Percentiles rank a stretch among this genome's conserved stretches.
These are phyloP conservation scores for Himalopsyche tibetana DNA, from an alignment of 2,888 invertebrate species.

Conservation along the genomic window DNA sequence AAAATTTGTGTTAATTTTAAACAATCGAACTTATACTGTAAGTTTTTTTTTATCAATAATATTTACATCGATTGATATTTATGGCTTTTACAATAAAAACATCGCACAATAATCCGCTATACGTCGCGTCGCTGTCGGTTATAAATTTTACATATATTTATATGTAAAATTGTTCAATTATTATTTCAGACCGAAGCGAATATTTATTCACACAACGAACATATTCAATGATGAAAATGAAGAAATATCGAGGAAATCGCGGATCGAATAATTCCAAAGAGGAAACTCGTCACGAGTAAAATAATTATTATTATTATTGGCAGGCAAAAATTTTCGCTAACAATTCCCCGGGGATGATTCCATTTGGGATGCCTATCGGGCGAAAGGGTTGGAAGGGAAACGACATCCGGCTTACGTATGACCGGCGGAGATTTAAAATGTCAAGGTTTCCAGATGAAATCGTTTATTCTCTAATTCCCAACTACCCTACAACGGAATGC, in stretches of 20 bases:
- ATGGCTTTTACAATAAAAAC: too few species aligned
- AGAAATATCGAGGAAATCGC: background rate
- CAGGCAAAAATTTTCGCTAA: background rate
- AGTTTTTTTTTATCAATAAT: too few species aligned
- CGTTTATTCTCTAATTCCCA: background rate
- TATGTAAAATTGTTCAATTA: background rate
- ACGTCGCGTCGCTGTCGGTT: too few species aligned
- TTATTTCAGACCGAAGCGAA: background rate
- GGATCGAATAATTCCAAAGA: background rate
- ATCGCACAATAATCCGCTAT: too few species aligned
- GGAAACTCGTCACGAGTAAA: background rate
- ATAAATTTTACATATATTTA: too few species aligned
- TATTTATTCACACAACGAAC: background rate
- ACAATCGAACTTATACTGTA: too few species aligned
- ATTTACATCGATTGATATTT: too few species aligned
- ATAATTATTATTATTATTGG: background rate
- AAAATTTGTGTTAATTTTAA: too few species aligned
- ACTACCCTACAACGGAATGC: background rate
- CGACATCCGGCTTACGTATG: slow-evolving; percentile 8
- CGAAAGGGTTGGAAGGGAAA: slow-evolving; percentile 31
- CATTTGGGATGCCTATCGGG: background rate
- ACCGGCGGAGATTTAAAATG: slow-evolving; percentile 18
- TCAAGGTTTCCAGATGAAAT: slow-evolving; percentile 15
- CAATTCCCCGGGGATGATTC: slow-evolving; percentile 4
- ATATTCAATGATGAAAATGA: background rate